Evolutionary conservation across 1,140 invertebrate genomes (phyloP), one percentile per base, ranked within the genome.

Genomic region (Dendroctonus ponderosae): DNA sequence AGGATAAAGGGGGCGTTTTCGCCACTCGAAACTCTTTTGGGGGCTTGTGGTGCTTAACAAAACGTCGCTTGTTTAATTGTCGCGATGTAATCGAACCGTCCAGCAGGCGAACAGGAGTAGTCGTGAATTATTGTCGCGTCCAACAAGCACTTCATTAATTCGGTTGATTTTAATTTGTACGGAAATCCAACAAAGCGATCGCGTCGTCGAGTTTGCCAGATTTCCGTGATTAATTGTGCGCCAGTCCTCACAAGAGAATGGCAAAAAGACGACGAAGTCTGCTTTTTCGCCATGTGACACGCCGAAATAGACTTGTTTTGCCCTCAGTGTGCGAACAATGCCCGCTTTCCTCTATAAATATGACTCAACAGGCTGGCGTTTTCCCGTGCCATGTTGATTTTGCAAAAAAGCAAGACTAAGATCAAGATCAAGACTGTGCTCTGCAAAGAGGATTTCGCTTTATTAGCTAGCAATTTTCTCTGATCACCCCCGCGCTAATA

Each of bases 121-220:
- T 39, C 38, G 7, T 37, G 26, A 26, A 26, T 26, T 52, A 62
- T 62, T 62, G 49, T 62, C 44, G 39, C 49, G 39, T 51, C 37
- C 39, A 38, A 62, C 60, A 51, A 62, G 60, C 51, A 39, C 38
- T 62, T 62, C 60, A 62, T 62, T 62, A 62, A 62, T 62, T 62
- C 49, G 48, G 11, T 4, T 40, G 60, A 42, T 62, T 43, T 62
- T 62, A 62, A 62, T 62, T 62, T 62, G 60, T 62, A 52, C 38
- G 38, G 60, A 62, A 62, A 62, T 48, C 39, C 58, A 56, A 60
- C 58, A 38, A 46, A 60, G 58, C 58, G 26, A 49, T 62, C 49
- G 48, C 44, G 60, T 62, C 60, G 49, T 52, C 60, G 49, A n/a
- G 8, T 52, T 52, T 62, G 60, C 49, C 49, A 62, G 60, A 62